These are phyloP conservation scores for Chiroxiphia lanceolata DNA, from an alignment of 2,797 vertebrate species.

Conservation along the genomic window DNA sequence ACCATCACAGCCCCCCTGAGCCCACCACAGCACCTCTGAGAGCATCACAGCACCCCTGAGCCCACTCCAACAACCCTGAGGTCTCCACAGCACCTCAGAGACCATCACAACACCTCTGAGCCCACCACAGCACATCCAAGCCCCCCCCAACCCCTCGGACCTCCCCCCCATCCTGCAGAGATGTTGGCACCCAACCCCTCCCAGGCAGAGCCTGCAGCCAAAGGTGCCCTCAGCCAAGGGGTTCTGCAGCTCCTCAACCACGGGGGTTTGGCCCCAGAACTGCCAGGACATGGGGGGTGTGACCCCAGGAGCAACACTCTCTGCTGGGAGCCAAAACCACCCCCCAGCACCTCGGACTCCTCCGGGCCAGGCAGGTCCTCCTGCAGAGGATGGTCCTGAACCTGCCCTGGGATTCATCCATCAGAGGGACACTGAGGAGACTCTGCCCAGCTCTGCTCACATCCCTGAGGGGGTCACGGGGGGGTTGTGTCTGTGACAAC, in stretches of 20 bases:
- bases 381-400: neutral
- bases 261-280: neutral
- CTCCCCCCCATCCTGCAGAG: neutral
- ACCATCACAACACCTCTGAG: too few relatives aligned
- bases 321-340: neutral
- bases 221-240: neutral
- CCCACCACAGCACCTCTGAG: too few relatives aligned
- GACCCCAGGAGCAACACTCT: neutral
- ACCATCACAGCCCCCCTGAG: too few relatives aligned
- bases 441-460: neutral
- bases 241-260: neutral
- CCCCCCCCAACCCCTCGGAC: neutral
- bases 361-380: neutral
- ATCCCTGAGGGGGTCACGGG: neutral
- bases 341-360: neutral
- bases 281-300: neutral
- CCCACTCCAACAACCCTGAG: too few relatives aligned
- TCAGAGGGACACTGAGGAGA: neutral
- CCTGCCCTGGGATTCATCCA: neutral
- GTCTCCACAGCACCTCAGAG: neutral
- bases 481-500: neutral
- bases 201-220: neutral
- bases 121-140: neutral
- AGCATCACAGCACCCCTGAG: neutral
- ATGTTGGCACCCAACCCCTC: neutral